Base-by-base conservation (phyloP, 2,888 invertebrate species). In the Phrixothrix hirtus region DNA sequence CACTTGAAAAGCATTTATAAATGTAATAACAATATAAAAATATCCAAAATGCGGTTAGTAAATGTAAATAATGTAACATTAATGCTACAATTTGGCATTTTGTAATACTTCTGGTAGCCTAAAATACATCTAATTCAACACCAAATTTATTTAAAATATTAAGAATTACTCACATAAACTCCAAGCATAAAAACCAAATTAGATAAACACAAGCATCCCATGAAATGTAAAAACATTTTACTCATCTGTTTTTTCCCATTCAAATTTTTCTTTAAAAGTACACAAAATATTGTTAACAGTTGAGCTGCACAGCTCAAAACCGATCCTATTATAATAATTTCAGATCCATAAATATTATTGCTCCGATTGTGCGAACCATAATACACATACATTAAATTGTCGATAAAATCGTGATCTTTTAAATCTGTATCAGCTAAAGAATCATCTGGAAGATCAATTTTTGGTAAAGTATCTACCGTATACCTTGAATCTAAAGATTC, bases 311-410 rank as follows among this genome's bases (percentile, higher is more conserved):
- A 75, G 47, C 78, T 79, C 44, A 80, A 66, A 37, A 78, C 78
- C 1, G 78, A 77, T 15, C 79, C 79, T 25, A 77, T 74, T 29
- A 79, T 75, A 35, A 78, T 73, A 43, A 79, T 75, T 62, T 77
- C 76, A 11, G 73, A 70, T 1, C 83, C 80, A 74, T 74, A 81
- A 74, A 79, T 81, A 74, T 71, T 81, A 70, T 58, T 77, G 73
- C 62, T 79, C 66, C 60, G 78, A 67, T 58, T 78, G 72, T 69
- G 81, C 68, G 74, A 82, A 69, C 78, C 83, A 77, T 86, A 86
- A 62, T 87, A 87, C 27, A 87, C 79, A 66, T 87, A 87, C 69
- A 86, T 86, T 35, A 87, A 82, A 65, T 86, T 86, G 65, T 87
- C 87, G 41, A 88, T 88, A 29, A 85, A 82, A 62, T 86, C 85